These are phyloP conservation scores for Campoletis sonorensis DNA, from an alignment of 1,140 invertebrate species.

Conservation along the genomic window DNA sequence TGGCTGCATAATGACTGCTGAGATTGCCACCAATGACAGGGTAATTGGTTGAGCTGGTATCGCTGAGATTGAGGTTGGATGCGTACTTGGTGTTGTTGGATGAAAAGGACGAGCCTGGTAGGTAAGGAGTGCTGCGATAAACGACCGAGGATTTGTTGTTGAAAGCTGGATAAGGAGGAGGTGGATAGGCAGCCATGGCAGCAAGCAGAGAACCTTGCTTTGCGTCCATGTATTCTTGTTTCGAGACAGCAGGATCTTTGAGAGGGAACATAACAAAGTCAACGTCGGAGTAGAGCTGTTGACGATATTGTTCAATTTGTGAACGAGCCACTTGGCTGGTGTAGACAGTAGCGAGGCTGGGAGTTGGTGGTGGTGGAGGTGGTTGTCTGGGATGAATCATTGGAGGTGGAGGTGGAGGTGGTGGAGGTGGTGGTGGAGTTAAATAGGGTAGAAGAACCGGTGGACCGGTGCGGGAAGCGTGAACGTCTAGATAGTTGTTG, in stretches of 20 bases:
- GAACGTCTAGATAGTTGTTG: constrained; percentile 84
- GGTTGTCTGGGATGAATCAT: constrained; percentile 73
- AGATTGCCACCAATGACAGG: constrained; percentile 64
- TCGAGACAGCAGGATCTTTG: constrained; percentile 91
- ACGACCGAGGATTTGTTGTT: constrained; percentile 83
- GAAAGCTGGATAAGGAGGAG: constrained; percentile 77
- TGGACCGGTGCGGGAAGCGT: constrained; percentile 79
- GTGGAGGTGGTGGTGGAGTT: constrained; percentile 76
- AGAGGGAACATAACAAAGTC: constrained; percentile 93
- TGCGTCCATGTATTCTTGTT: constrained; percentile 92
- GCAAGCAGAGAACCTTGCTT: constrained; percentile 84
- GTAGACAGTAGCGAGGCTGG: constrained; percentile 79
- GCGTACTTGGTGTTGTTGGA: constrained; percentile 81
- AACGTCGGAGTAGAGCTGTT: constrained; percentile 91
- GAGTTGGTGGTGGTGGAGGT: constrained; percentile 77
- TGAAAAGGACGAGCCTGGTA: constrained; percentile 80
- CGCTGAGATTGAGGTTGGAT: constrained; percentile 84
- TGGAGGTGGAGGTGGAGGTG: constrained; percentile 79
- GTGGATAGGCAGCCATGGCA: constrained; percentile 79
- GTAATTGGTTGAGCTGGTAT: constrained; percentile 64
- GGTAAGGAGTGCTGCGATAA: constrained; percentile 87
- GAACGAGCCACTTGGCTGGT: constrained; percentile 84
- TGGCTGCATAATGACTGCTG: constrained; percentile 71
- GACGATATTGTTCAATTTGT: constrained; percentile 89
- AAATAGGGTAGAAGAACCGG: constrained; percentile 79